phyloP scores from a whole-genome alignment of 2,113 vertebrate genomes.

The Acrocephalus kingi region DNA sequence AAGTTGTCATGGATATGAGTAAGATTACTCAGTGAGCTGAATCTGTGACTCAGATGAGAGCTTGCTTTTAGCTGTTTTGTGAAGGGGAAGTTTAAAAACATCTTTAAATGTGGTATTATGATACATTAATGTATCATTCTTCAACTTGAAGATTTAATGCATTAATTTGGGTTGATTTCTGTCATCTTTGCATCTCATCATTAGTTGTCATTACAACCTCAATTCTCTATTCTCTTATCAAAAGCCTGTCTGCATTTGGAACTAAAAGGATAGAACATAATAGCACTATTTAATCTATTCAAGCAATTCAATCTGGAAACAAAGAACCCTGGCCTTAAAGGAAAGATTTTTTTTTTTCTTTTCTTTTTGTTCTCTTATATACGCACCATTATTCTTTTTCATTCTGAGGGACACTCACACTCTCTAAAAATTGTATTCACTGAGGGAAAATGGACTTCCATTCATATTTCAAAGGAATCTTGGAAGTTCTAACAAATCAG shows the following conservation, averaged over 20 bases:
- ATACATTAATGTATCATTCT: neutral
- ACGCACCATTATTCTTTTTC: neutral
- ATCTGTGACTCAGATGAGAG: neutral
- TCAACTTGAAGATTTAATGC: slow-evolving; percentile 2
- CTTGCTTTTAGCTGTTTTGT: neutral
- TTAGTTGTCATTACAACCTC: neutral
- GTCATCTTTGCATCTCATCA: neutral
- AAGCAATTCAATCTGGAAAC: slow-evolving; percentile 35
- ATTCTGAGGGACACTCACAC: neutral
- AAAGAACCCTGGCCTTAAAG: slow-evolving; percentile 5
- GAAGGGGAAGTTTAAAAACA: neutral
- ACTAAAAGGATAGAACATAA: slow-evolving; percentile 18
- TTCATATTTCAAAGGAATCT: neutral
- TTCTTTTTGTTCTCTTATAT: neutral
- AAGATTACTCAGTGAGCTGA: neutral
- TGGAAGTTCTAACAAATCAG: neutral
- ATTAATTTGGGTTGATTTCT: slow-evolving; percentile 31
- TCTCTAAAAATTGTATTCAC: neutral
- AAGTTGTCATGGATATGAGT: neutral
- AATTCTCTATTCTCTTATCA: neutral
- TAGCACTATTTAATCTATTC: slow-evolving; percentile 20
- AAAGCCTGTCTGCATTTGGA: slow-evolving; percentile 11
- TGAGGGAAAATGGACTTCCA: neutral
- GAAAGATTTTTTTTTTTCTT: neutral
- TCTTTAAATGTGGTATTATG: neutral